phyloP scores from a whole-genome alignment of 2,113 vertebrate species.

The Tachysurus vachellii region DNA sequence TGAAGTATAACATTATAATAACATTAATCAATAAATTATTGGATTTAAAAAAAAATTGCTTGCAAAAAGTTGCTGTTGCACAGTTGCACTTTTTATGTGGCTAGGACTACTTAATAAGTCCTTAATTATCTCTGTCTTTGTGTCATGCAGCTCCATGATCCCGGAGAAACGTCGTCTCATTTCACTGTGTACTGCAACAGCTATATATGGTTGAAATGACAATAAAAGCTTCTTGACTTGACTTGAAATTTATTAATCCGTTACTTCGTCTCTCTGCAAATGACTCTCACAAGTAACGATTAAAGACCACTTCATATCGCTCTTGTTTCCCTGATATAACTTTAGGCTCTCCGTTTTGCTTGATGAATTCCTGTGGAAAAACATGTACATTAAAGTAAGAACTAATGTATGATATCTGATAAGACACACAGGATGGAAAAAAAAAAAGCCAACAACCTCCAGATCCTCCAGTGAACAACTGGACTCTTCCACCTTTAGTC shows the following conservation, averaged over 20 bases:
- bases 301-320: constrained; percentile 69
- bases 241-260: background rate
- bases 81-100: too few species aligned
- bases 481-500: constrained; percentile 64
- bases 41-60: background rate
- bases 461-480: constrained; percentile 65
- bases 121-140: too few species aligned
- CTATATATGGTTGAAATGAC: too few species aligned
- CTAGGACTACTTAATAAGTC: too few species aligned
- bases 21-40: background rate
- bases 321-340: constrained; percentile 70
- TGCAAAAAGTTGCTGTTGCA: too few species aligned
- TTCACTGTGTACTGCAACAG: too few species aligned
- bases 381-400: background rate
- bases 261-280: background rate
- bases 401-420: background rate
- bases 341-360: constrained; percentile 63
- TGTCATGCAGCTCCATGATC: too few species aligned
- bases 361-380: constrained; percentile 64
- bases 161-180: too few species aligned
- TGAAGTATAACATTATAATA: background rate
- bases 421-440: background rate
- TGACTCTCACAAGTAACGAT: constrained; percentile 62
- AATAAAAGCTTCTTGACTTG: background rate
- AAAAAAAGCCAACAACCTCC: constrained; percentile 52